These are phyloP conservation scores for Cantharis nigra DNA, from an alignment of 2,888 invertebrate genomes.

Conservation along the genomic window DNA sequence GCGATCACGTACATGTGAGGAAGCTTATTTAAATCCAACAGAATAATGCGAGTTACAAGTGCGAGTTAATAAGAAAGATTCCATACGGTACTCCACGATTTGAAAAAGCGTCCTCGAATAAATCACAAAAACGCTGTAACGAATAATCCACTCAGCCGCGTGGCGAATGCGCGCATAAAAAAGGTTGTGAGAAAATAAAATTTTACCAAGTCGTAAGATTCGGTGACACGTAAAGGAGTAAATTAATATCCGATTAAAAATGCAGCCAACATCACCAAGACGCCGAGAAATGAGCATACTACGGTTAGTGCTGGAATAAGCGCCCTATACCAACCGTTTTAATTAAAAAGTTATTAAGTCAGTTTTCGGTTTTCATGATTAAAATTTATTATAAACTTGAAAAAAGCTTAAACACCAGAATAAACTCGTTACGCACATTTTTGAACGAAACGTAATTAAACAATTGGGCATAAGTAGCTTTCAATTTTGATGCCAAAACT, in stretches of 20 bases:
- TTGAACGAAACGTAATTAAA: not conserved
- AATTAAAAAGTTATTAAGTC: constrained; percentile 44
- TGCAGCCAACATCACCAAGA: constrained; percentile 29
- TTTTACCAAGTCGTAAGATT: constrained; percentile 5
- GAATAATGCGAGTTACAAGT: not conserved
- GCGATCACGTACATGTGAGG: constrained; percentile 8
- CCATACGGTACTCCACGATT: constrained; percentile 1
- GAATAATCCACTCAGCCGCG: constrained; percentile 13
- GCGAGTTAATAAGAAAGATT: constrained; percentile 5
- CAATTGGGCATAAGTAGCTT: not conserved
- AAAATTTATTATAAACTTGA: constrained; percentile 39
- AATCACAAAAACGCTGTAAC: constrained; percentile 4
- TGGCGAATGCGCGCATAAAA: constrained; percentile 8
- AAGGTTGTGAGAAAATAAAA: constrained; percentile 17
- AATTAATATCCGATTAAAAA: constrained; percentile 37
- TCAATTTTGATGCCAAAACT: not conserved
- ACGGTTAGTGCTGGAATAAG: constrained; percentile 28
- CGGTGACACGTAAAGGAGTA: constrained; percentile 31
- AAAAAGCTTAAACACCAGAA: constrained; percentile 34
- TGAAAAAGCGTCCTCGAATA: constrained; percentile 4
- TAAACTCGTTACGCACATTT: constrained; percentile 30
- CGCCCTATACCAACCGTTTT: constrained; percentile 35
- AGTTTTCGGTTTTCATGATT: constrained; percentile 40
- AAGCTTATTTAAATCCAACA: constrained; percentile 13
- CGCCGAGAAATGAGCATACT: constrained; percentile 33